Conservation (phyloP, 1,140 invertebrate species). For the Bombus waltoni region DNA sequence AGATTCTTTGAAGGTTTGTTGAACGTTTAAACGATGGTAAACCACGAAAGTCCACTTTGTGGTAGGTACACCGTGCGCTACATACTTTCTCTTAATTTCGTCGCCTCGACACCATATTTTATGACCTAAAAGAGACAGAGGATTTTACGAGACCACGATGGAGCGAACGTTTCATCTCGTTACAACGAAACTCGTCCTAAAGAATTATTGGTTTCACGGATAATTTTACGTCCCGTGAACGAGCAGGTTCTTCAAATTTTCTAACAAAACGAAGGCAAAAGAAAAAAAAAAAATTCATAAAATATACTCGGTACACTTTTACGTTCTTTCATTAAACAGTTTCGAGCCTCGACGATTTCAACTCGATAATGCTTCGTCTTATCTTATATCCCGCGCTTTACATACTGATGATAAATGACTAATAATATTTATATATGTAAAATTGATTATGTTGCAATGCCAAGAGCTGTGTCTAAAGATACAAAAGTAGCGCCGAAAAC, state of each 20-base stretch:
- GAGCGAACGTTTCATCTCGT: not conserved
- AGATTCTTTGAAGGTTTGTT: not conserved
- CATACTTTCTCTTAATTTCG: not conserved
- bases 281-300: not conserved
- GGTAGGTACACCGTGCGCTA: not conserved
- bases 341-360: no score
- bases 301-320: not conserved
- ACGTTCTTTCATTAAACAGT: no score
- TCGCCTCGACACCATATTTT: not conserved
- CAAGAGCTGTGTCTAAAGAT: no score
- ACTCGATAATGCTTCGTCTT: no score
- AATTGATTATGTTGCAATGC: accelerated
- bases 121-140: not conserved
- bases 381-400: no score
- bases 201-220: not conserved
- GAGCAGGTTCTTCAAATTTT: not conserved
- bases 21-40: not conserved
- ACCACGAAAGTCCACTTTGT: not conserved
- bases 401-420: no score
- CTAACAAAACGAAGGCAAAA: not conserved
- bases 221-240: not conserved
- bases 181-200: not conserved
- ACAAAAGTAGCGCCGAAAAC: no score
- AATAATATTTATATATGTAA: no score
- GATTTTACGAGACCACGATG: not conserved